Evolutionary conservation across 2,113 vertebrate species (phyloP), one percentile per base, ranked within the genome.

Genomic region (Oncorhynchus mykiss): DNA sequence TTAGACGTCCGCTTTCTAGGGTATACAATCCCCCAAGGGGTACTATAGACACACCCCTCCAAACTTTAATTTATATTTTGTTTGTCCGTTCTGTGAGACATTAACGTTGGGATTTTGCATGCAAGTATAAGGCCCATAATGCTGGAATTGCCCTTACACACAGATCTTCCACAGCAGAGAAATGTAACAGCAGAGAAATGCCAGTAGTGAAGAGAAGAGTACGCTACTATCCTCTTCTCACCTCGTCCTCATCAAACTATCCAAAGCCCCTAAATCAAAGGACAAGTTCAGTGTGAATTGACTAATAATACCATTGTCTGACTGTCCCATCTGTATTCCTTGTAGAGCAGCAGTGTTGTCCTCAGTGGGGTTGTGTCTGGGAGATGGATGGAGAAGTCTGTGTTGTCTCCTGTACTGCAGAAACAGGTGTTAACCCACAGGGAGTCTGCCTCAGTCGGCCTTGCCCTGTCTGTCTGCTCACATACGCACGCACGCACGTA

Each of bases 401-500:
- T 51, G 67, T 72, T 54, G 72, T 78, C 72, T 78, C 4, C 62
- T 73, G 13, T 65, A 39, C 51, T 51, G 11, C 62, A 68, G 51
- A 75, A 75, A 80, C 81, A 83, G 77, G 77, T 79, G 71, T 79
- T 60, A 51, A 29, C 73, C 39, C 54, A 69, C 45, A 80, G 69
- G 69, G 65, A 70, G 31, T 2, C 20, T 29, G 70, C 20, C 39
- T 54, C 18, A 60, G 45, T 67, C 39, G 2, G 25, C 29, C 48
- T 73, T 25, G 62, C 48, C 68, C 60, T 71, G 16, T 25, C 51
- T 83, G 67, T 70, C 14, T 69, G 1, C 39, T 27, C 9, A 67
- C 73, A 34, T 48, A 67, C 31, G 29, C 73, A 72, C 49, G 71
- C 34, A 48, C 22, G 51, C 31, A 31, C 29, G 5, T 4, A 31